Base-by-base conservation (phyloP, 2,797 vertebrate species). In the Furcifer pardalis region DNA sequence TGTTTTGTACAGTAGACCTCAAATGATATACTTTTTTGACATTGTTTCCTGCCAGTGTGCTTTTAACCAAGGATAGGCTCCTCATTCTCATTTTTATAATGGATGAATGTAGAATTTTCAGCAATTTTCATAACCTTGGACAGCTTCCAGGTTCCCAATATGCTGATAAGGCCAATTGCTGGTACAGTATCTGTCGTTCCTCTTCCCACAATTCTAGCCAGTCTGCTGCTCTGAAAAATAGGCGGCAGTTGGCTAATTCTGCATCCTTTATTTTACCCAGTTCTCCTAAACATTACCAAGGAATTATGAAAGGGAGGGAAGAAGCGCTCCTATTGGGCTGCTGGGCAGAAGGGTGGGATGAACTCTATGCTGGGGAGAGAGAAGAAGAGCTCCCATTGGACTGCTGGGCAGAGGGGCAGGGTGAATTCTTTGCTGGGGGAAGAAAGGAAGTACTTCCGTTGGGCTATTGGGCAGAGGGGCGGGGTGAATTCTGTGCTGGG, bases 1-100 rank as follows among this genome's bases (percentile, higher is more conserved):
- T 87, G 83, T 85, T 91, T 90, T 82, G 85, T 89, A 89, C 63
- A 87, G 86, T 85, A 79, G 82, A 63, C 30, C 90, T 88, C 91
- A 78, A 86, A 40, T 59, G 59, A 80, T 65, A 46, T 84, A 63
- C 10, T 27, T 56, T n/a, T 71, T 30, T 42, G 85, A 85, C 0
- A 56, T 89, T 90, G 90, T 37, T 52, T 17, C 65, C 89, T 75
- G 17, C 77, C 93, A 66, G 81, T 89, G 69, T 59, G 44, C 68
- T 79, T 89, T 72, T 76, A 76, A 84, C 77, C 35, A 62, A 60
- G 9, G 21, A 56, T 32, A 42, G 23, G 56, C n/a, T 27, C 37
- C n/a, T 49, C 9, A 44, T 68, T n/a, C n/a, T 78, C 21, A 37
- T 46, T 30, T 25, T 8, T 27, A 19, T 40, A 25, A 44, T 19